Evolutionary conservation across 2,888 invertebrate species (phyloP).

Genomic region (Diplazon laetatorius): DNA sequence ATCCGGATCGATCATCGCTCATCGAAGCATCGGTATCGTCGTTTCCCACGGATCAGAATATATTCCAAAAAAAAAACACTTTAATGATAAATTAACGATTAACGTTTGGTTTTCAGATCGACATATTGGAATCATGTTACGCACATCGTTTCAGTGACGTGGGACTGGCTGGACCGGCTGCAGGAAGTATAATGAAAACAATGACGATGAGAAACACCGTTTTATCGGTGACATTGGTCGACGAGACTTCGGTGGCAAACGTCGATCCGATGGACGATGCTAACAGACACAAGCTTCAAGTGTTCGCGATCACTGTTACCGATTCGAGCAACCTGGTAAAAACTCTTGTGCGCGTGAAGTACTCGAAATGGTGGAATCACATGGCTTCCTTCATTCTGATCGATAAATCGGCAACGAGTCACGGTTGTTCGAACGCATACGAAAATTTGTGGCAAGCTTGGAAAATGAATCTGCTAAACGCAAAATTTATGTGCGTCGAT

Average conservation of each 20-base stretch:
- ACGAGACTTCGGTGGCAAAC: not conserved
- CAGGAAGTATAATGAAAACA: not conserved
- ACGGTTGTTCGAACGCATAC: not conserved
- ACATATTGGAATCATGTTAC: conserved; percentile 4
- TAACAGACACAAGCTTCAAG: not conserved
- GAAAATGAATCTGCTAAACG: not conserved
- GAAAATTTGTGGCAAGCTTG: not conserved
- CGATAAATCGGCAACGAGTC: not conserved
- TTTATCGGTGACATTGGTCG: not conserved
- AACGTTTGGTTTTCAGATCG: too few relatives aligned
- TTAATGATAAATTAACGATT: too few relatives aligned
- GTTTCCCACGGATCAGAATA: not conserved
- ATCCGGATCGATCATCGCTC: not conserved
- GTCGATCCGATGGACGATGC: too few relatives aligned
- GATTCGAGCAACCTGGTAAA: not conserved
- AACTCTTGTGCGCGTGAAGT: not conserved
- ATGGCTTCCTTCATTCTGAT: conserved; percentile 6
- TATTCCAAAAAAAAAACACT: too few relatives aligned
- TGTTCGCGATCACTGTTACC: not conserved
- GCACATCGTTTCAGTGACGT: not conserved
- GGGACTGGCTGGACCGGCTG: not conserved
- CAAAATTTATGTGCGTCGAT: conserved; percentile 1
- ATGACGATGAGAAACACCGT: not conserved
- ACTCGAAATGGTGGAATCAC: conserved; percentile 5
- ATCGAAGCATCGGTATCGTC: conserved; percentile 14